phyloP scores from a whole-genome alignment of 2,888 invertebrate genomes.

The Tetrapedia diversipes region DNA sequence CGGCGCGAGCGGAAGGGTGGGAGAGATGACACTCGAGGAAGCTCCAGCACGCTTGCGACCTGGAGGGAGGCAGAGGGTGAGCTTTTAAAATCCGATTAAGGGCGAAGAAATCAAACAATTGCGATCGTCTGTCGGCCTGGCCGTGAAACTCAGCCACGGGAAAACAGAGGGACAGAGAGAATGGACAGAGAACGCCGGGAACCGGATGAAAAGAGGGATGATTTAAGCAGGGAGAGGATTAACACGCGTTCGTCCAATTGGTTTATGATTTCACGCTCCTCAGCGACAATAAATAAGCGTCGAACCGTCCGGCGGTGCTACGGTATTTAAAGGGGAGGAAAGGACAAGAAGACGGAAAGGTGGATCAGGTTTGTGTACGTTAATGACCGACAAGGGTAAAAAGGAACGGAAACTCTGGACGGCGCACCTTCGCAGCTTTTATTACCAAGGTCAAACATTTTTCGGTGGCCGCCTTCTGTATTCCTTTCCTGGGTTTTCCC shows the following conservation, averaged over 20 bases:
- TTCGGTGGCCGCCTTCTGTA: constrained; percentile 32
- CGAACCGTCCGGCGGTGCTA: constrained; percentile 20
- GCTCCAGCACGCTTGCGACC: not conserved
- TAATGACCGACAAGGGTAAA: constrained; percentile 41
- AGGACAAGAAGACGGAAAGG: constrained; percentile 14
- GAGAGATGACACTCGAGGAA: constrained; percentile 30
- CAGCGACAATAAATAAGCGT: constrained; percentile 52
- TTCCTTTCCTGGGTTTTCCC: constrained; percentile 30
- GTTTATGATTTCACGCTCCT: constrained; percentile 60
- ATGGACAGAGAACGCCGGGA: not conserved
- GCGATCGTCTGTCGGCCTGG: constrained; percentile 9
- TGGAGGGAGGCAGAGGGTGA: not conserved
- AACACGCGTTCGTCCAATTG: constrained; percentile 53
- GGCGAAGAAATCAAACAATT: constrained; percentile 38
- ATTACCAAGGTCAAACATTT: constrained; percentile 56
- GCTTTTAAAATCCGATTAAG: constrained; percentile 48
- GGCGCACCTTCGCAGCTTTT: constrained; percentile 38
- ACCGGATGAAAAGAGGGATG: constrained; percentile 27
- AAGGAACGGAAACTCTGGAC: constrained; percentile 20
- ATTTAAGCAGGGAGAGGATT: constrained; percentile 51
- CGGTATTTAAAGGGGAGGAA: constrained; percentile 47
- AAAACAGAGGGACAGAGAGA: constrained; percentile 21
- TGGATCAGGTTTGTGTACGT: constrained; percentile 37
- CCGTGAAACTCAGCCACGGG: not conserved
- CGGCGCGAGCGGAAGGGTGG: not conserved